Evolutionary conservation across 1,140 invertebrate genomes (phyloP), one percentile per base, ranked within the genome.

Genomic region (Ooceraea biroi): DNA sequence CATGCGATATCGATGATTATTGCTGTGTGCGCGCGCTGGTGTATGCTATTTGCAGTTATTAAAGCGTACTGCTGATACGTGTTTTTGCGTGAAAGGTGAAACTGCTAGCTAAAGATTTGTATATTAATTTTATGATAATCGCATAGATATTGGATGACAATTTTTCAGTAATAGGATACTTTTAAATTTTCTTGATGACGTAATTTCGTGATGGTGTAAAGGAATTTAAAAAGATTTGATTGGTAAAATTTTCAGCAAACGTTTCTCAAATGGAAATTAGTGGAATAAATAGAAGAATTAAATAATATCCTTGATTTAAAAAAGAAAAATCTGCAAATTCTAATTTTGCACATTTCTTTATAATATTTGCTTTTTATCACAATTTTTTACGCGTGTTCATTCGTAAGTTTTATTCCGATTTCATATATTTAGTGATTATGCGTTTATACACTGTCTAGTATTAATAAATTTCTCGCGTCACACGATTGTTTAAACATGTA

Each of bases 31-130:
- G 4, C 30, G n/a, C n/a, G 2, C n/a, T 25, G 1, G 14, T 25
- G 19, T n/a, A n/a, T n/a, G 27, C 27, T 44, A 63, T 63, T 76
- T 41, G 44, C 41, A 44, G 19, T 12, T 41, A 14, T 55, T 41
- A 41, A 55, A 50, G 30, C 25, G 12, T 19, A 46, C 7, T 27
- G 11, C 19, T 14, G n/a, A 19, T 19, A 8, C 25, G 19, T 52
- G 25, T 65, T 76, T 65, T 77, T 25, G 74, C 74, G 19, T 17
- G 10, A 63, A 30, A n/a, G n/a, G 1, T 63, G 36, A 63, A 63
- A 63, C 8, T 36, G 30, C 10, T 25, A 63, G 8, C 30, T 3
- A 22, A 1, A 27, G 36, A 68, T 25, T 27, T 22, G 19, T 17
- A 25, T 25, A 27, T 52, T 36, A n/a, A 25, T 46, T 30, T 55